phyloP scores from a whole-genome alignment of 2,797 vertebrate species.

The Arctocebus calabarensis region DNA sequence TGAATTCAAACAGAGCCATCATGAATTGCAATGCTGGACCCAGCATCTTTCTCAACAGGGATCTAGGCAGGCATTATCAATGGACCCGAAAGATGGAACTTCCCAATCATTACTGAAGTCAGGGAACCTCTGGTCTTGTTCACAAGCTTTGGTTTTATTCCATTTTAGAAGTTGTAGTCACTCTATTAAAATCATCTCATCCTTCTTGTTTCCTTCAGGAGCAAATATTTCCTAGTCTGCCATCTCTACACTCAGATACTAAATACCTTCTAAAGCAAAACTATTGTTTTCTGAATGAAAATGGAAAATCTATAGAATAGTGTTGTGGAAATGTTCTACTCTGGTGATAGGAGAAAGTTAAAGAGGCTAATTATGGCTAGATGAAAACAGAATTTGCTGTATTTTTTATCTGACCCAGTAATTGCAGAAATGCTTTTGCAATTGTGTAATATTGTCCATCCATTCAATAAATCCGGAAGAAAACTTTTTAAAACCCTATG shows the following conservation, averaged over 20 bases:
- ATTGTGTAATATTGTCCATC: neutral
- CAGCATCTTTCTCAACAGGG: neutral
- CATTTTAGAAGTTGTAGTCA: neutral
- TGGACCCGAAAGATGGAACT: neutral
- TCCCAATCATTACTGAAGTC: neutral
- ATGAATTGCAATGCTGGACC: neutral
- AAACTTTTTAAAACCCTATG: neutral
- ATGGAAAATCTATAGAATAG: neutral
- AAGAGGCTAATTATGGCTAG: neutral
- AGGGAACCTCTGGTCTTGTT: neutral
- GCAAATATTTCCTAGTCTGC: neutral
- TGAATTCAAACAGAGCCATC: no score
- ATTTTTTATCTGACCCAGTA: neutral
- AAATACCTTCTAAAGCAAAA: neutral
- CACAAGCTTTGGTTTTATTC: neutral
- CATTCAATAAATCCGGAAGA: neutral
- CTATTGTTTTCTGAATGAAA: neutral
- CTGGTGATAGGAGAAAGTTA: neutral
- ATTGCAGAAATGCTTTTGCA: neutral
- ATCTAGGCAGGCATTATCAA: neutral
- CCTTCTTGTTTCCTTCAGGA: neutral
- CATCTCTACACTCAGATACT: neutral
- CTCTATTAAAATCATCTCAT: neutral
- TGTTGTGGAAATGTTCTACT: neutral
- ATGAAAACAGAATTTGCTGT: slow-evolving; percentile 8